Percentiles rank a stretch among this genome's conserved stretches.
phyloP scores from a whole-genome alignment of 2,113 vertebrate genomes.

The Myotis lucifugus region DNA sequence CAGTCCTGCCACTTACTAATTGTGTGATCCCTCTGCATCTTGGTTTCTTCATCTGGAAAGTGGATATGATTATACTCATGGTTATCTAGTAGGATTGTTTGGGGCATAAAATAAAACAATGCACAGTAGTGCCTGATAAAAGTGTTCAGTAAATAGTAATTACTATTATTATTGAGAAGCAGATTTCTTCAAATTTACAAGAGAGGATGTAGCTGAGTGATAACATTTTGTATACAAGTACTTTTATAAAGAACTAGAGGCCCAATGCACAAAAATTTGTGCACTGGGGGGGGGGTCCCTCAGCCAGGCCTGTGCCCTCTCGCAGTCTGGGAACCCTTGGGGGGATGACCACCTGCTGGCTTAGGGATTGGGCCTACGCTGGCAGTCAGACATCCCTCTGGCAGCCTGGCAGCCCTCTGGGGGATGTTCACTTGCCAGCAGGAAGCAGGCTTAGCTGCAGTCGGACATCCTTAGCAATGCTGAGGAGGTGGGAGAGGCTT shows the following conservation, averaged over 20 bases:
- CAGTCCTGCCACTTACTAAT: neutral
- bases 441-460: too few relatives aligned
- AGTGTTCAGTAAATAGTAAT: neutral
- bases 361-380: too few relatives aligned
- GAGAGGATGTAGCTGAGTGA: neutral
- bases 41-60: slow-evolving; percentile 19
- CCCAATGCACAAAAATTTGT: too few relatives aligned
- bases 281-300: too few relatives aligned
- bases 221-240: neutral
- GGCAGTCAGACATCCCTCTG: too few relatives aligned
- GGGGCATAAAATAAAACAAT: neutral
- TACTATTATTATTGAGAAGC: neutral
- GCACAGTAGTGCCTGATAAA: neutral
- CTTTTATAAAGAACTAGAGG: slow-evolving; percentile 32
- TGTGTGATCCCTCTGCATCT: slow-evolving; percentile 3
- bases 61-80: neutral
- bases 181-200: neutral
- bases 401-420: too few relatives aligned
- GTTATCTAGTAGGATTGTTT: neutral
- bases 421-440: too few relatives aligned
- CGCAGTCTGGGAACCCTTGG: too few relatives aligned
- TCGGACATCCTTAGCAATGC: too few relatives aligned
- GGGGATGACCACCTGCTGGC: too few relatives aligned
- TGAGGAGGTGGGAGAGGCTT: too few relatives aligned
- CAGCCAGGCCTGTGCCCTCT: too few relatives aligned